Percentiles rank a stretch among this genome's conserved stretches.
phyloP scores from a whole-genome alignment of 2,888 invertebrate species.

The Emmelina monodactyla region DNA sequence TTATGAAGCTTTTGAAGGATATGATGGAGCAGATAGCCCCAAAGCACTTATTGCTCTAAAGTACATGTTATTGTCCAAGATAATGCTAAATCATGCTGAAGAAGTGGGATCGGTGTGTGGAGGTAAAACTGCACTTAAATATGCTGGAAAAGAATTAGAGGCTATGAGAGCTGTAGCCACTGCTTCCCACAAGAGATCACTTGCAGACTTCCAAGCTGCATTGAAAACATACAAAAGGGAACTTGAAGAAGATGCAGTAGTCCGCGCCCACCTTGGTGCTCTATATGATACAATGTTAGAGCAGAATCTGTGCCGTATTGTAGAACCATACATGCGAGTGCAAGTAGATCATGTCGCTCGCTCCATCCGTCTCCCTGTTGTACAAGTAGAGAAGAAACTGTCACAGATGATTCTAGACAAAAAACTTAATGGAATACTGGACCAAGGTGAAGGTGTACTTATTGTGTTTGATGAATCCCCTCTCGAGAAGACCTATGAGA shows the following conservation, averaged over 20 bases:
- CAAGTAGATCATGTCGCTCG: slow-evolving; percentile 93
- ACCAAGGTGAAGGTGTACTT: slow-evolving; percentile 97
- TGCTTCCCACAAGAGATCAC: slow-evolving; percentile 94
- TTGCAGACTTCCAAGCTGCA: slow-evolving; percentile 95
- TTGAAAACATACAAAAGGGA: slow-evolving; percentile 87
- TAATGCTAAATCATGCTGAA: slow-evolving; percentile 96
- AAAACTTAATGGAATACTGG: slow-evolving; percentile 95
- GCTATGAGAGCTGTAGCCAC: slow-evolving; percentile 98
- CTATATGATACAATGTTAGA: slow-evolving; percentile 98
- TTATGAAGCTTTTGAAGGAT: slow-evolving; percentile 99
- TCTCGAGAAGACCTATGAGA: slow-evolving; percentile 96
- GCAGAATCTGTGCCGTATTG: slow-evolving; percentile 97
- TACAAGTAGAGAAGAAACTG: slow-evolving; percentile 96
- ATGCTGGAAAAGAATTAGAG: slow-evolving; percentile 94
- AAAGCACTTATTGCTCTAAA: slow-evolving; percentile 96
- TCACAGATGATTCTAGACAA: slow-evolving; percentile 99
- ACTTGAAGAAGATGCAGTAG: slow-evolving; percentile 95
- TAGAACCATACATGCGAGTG: slow-evolving; percentile 97
- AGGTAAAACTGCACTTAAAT: slow-evolving; percentile 96
- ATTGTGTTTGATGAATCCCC: slow-evolving; percentile 96
- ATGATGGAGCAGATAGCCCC: slow-evolving; percentile 91
- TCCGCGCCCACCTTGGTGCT: slow-evolving; percentile 94
- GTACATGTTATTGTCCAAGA: slow-evolving; percentile 99
- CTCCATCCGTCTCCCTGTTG: slow-evolving; percentile 86
- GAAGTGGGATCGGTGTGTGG: slow-evolving; percentile 95